phyloP scores from a whole-genome alignment of 2,888 invertebrate species.

The Orgyia antiqua region DNA sequence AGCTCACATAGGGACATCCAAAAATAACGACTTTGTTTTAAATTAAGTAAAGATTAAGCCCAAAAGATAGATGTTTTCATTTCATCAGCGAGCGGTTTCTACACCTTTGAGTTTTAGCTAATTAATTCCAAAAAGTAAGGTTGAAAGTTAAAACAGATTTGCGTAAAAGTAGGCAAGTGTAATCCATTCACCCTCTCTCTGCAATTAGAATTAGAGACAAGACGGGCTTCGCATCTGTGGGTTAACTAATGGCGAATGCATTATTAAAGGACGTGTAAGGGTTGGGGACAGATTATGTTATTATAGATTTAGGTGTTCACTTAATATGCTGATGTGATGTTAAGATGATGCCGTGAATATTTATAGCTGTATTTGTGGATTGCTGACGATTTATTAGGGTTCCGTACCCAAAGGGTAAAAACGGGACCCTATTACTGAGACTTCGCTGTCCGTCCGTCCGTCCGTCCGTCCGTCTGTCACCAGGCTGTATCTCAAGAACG shows the following conservation, averaged over 20 bases:
- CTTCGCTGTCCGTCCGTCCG: no score
- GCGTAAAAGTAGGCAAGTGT: constrained; percentile 44
- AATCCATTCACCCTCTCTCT: constrained; percentile 63
- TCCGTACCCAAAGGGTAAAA: no score
- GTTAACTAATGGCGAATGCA: constrained; percentile 74
- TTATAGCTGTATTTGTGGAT: constrained; percentile 1
- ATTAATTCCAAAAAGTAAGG: constrained; percentile 41
- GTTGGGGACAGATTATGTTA: constrained; percentile 70
- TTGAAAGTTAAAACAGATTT: constrained; percentile 39
- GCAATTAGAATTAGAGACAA: constrained; percentile 67
- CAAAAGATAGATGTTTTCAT: constrained; percentile 31
- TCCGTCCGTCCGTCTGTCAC: no score
- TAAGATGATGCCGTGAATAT: constrained; percentile 17
- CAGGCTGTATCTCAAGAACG: no score
- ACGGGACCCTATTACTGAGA: no score
- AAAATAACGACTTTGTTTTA: no score
- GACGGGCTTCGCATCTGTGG: constrained; percentile 62
- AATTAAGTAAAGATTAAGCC: not conserved
- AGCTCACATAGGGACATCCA: no score
- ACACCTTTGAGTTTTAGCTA: constrained; percentile 20
- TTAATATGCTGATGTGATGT: constrained; percentile 36
- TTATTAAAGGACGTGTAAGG: constrained; percentile 67
- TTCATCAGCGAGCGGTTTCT: constrained; percentile 31
- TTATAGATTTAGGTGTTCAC: constrained; percentile 48
- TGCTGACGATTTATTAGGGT: no score